A percentile compares a stretch with the other conserved stretches of the same genome.
phyloP scores from a whole-genome alignment of 2,888 invertebrate genomes.

The Heteropelma amictum region DNA sequence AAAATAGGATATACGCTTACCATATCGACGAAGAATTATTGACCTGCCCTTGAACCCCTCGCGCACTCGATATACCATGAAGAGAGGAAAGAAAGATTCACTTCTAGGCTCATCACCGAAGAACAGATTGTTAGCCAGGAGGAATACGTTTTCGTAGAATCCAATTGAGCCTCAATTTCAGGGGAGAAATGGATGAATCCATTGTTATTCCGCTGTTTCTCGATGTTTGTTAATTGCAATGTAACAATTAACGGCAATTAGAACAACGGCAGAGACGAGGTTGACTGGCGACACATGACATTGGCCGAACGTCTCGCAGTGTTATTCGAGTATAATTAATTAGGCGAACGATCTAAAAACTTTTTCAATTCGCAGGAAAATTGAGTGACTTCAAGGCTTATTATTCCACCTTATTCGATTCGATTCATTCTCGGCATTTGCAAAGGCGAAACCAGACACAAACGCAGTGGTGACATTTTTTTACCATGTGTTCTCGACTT shows the following conservation, averaged over 20 bases:
- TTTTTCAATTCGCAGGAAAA: no score
- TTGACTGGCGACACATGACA: no score
- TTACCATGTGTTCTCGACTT: not conserved
- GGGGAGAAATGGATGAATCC: not conserved
- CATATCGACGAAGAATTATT: constrained; percentile 66
- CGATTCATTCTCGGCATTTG: not conserved
- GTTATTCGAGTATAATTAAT: no score
- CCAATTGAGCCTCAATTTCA: not conserved
- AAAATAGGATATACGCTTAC: constrained; percentile 72
- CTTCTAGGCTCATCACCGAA: constrained; percentile 40
- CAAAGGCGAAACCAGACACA: constrained; percentile 3
- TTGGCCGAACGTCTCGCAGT: no score
- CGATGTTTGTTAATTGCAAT: not conserved
- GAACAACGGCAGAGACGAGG: not conserved
- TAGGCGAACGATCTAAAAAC: no score
- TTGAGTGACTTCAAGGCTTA: not conserved
- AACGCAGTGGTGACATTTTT: not conserved
- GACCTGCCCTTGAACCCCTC: constrained; percentile 57
- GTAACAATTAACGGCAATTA: not conserved
- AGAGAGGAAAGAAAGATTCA: constrained; percentile 21
- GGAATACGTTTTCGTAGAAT: constrained; percentile 9
- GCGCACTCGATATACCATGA: constrained; percentile 7
- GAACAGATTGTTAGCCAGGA: constrained; percentile 21
- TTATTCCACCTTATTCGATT: not conserved
- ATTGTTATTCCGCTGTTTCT: not conserved